phyloP scores from a whole-genome alignment of 2,888 invertebrate species.

The Linnaemya tessellans region DNA sequence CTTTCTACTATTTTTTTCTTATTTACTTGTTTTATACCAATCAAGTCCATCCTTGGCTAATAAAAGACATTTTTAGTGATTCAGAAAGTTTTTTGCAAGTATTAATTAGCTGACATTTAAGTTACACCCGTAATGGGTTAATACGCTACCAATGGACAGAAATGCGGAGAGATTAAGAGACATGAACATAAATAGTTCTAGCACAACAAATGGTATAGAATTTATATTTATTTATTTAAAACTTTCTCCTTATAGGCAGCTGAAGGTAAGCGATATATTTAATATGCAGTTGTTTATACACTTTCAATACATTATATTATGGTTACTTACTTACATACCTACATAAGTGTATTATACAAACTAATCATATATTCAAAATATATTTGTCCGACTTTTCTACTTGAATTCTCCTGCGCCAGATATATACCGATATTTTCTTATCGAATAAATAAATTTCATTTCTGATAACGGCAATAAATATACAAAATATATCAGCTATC shows the following conservation, averaged over 20 bases:
- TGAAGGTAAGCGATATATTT: not conserved
- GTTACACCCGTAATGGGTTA: constrained; percentile 64
- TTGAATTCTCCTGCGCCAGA: too few relatives aligned
- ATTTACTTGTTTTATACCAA: not conserved
- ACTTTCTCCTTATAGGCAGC: not conserved
- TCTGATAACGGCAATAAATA: too few relatives aligned
- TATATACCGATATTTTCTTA: too few relatives aligned
- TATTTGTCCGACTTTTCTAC: too few relatives aligned
- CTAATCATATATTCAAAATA: too few relatives aligned
- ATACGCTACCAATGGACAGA: constrained; percentile 1
- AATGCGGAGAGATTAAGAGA: not conserved
- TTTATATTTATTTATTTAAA: not conserved
- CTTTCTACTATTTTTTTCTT: constrained; percentile 31
- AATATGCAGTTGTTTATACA: too few relatives aligned
- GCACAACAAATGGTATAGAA: not conserved
- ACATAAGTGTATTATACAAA: too few relatives aligned
- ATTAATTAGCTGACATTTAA: constrained; percentile 67
- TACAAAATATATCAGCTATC: too few relatives aligned
- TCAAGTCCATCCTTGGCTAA: constrained; percentile 24
- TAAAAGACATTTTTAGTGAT: constrained; percentile 46
- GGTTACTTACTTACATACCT: too few relatives aligned
- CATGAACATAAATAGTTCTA: not conserved
- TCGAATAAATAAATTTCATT: too few relatives aligned
- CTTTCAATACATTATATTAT: too few relatives aligned
- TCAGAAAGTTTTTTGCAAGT: constrained; percentile 44